These are phyloP conservation scores for Notodonta ziczac DNA, from an alignment of 2,888 invertebrate genomes.

Conservation along the genomic window DNA sequence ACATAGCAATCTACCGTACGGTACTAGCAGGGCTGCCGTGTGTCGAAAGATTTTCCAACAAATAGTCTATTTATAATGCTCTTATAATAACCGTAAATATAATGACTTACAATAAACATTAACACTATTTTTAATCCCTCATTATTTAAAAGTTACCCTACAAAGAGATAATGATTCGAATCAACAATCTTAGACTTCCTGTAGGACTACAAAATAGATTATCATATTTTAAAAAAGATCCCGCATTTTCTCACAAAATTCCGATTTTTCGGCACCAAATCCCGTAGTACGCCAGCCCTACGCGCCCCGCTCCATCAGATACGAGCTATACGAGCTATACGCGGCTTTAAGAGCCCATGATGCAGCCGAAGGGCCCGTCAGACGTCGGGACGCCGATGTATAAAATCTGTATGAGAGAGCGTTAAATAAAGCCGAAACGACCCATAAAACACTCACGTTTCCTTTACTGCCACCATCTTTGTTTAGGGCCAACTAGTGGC, in stretches of 20 bases:
- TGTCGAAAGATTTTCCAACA: conserved; percentile 3
- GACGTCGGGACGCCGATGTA: conserved; percentile 67
- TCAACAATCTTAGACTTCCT: too few relatives aligned
- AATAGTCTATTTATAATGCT: not conserved
- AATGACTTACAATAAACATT: too few relatives aligned
- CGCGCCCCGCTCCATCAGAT: conserved; percentile 36
- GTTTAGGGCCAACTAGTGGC: conserved; percentile 66
- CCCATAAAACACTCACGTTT: conserved; percentile 44
- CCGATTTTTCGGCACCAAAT: not conserved
- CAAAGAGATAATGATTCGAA: too few relatives aligned
- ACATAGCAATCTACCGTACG: conserved; percentile 14
- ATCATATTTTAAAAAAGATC: too few relatives aligned
- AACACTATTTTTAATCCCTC: too few relatives aligned
- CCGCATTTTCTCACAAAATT: not conserved
- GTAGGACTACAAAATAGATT: too few relatives aligned
- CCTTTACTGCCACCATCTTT: conserved; percentile 58
- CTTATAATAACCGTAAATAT: not conserved
- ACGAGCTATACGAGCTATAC: conserved; percentile 14
- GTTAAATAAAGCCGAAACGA: conserved; percentile 77
- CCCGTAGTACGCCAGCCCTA: conserved; percentile 14
- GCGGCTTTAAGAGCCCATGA: conserved; percentile 37
- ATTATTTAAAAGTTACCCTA: too few relatives aligned
- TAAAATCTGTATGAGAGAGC: conserved; percentile 76
- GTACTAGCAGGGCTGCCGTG: conserved; percentile 27
- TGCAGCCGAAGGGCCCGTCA: conserved; percentile 40